Evolutionary conservation across 2,888 invertebrate species (phyloP).

Genomic region (Tetragnatha montana): DNA sequence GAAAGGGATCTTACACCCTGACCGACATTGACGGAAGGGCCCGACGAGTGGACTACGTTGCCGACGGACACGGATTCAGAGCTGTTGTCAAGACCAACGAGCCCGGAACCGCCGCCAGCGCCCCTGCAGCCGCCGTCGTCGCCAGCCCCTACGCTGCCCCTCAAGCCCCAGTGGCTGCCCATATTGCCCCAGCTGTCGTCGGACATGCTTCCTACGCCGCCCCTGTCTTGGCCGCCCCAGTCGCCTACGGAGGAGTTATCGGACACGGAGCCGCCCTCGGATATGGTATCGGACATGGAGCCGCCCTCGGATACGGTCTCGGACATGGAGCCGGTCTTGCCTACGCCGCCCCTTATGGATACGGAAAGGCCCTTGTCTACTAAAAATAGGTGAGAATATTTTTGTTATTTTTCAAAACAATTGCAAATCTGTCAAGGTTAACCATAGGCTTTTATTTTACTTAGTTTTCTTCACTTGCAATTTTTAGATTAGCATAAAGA

Average conservation of each 20-base stretch:
- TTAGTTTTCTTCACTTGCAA: no score
- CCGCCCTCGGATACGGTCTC: background rate
- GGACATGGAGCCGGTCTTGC: background rate
- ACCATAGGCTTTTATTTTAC: no score
- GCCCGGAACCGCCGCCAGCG: slow-evolving; percentile 54
- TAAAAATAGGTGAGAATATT: background rate
- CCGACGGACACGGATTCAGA: slow-evolving; percentile 53
- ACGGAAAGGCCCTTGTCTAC: slow-evolving; percentile 28
- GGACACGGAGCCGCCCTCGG: slow-evolving; percentile 25
- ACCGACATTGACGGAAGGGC: slow-evolving; percentile 67
- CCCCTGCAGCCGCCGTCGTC: slow-evolving; percentile 43
- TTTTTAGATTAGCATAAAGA: no score
- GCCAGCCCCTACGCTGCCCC: slow-evolving; percentile 34
- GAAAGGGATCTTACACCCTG: slow-evolving; percentile 66
- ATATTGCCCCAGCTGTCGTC: no score
- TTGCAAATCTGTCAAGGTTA: no score
- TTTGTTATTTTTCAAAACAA: no score
- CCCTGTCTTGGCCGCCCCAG: slow-evolving; percentile 14
- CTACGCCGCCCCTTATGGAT: slow-evolving; percentile 6
- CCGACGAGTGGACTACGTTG: slow-evolving; percentile 66
- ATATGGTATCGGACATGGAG: slow-evolving; percentile 10
- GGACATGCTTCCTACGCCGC: no score
- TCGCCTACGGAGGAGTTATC: slow-evolving; percentile 22
- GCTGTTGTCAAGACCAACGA: slow-evolving; percentile 60
- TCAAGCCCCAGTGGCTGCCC: slow-evolving; percentile 7